Evolutionary conservation across 2,888 invertebrate genomes (phyloP), one percentile per base, ranked within the genome.

Genomic region (Tipula lateralis): DNA sequence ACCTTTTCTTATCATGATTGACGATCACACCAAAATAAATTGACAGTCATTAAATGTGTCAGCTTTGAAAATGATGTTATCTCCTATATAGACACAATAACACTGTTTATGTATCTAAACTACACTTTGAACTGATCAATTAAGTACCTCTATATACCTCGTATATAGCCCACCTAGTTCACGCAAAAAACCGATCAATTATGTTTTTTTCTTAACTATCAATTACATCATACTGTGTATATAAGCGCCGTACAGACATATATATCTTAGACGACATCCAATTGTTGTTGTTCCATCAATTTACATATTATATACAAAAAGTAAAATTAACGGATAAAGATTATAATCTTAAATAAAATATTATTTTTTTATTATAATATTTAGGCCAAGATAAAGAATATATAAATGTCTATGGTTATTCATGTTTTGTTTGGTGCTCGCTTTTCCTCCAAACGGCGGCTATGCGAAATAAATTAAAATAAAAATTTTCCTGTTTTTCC

Each of bases 41-140:
- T 66, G 66, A 66, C 66, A 66, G 66, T 66, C 66, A 66, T 66
- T 66, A 66, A 66, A 66, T 66, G 66, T 66, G 66, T 66, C 66
- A 66, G 66, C 66, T 66, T 66, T 66, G 12, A 66, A 66, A 66
- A 66, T 66, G 66, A 66, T 66, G 19, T 66, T 66, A 66, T 66
- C 66, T 66, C 66, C 24, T 12, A 19, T 66, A 16, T 13, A 50
- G n/a, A 50, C 44, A 50, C 6, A 66, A 24, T 24, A 66, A 12
- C 24, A 24, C 66, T 66, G 66, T 24, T 9, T 66, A 50, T 36
- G 12, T 36, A 36, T 36, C 2, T 36, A 36, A 19, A 24, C 24
- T 44, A 44, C 44, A 44, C 44, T 44, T 44, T 44, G 44, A 44
- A 44, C 44, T 66, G 66, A 66, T 66, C 66, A 66, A 66, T 66